phyloP scores from a whole-genome alignment of 1,140 invertebrate species.

The Lithobius niger region DNA sequence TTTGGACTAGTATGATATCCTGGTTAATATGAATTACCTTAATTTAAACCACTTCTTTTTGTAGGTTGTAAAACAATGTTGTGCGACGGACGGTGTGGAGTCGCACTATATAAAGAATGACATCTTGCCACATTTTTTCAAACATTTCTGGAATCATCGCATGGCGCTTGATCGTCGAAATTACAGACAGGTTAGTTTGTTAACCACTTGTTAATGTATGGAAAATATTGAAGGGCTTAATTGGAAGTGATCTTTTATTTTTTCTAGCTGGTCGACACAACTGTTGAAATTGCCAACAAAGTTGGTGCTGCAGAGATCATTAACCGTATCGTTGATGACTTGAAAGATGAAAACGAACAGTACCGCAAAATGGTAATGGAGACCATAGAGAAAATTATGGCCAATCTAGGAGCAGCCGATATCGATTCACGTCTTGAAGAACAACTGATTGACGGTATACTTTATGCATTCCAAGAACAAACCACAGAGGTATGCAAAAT shows the following conservation, averaged over 20 bases:
- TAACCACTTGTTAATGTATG: not conserved
- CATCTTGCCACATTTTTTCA: conserved; percentile 97
- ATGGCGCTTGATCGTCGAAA: conserved; percentile 98
- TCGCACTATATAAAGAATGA: conserved; percentile 98
- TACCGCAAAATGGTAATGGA: conserved; percentile 99
- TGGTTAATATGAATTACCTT: conserved; percentile 8
- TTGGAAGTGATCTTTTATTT: conserved; percentile 13
- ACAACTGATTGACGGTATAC: conserved; percentile 96
- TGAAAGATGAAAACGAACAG: conserved; percentile 99
- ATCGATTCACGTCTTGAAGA: conserved; percentile 96
- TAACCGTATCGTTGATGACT: conserved; percentile 93
- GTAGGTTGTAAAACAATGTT: conserved; percentile 99
- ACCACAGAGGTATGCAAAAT: conserved; percentile 68
- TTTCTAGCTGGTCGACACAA: conserved; percentile 83
- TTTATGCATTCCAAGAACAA: conserved; percentile 99
- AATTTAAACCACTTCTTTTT: too few relatives aligned
- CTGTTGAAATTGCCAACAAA: conserved; percentile 99
- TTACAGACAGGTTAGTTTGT: conserved; percentile 61
- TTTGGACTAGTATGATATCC: conserved; percentile 10
- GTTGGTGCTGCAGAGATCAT: conserved; percentile 98
- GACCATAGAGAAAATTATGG: conserved; percentile 97
- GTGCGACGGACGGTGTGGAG: conserved; percentile 98
- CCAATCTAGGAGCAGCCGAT: conserved; percentile 91
- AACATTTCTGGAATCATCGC: conserved; percentile 99
- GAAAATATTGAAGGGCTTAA: conserved; percentile 4